Base-by-base conservation (phyloP, 2,797 vertebrate genomes). In the Argya squamiceps region DNA sequence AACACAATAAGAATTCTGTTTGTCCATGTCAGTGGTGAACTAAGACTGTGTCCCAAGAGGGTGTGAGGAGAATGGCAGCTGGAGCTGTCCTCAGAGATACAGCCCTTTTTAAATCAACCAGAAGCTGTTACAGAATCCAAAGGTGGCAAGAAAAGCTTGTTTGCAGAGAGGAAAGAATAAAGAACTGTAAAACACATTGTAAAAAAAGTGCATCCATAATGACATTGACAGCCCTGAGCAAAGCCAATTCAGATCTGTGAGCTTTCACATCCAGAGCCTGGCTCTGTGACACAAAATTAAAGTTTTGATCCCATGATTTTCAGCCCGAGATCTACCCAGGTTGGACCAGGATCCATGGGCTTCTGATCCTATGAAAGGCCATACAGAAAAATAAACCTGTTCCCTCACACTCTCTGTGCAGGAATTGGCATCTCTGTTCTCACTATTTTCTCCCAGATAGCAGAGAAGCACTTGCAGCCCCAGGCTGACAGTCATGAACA, bases 361-460 rank as follows among this genome's bases (percentile, higher is more conserved):
- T 63, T 12, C 49, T 29, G 32, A 22, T 18, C 34, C 41, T 80
- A 1, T 5, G 44, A 63, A 73, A 70, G 15, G 64, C 32, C 36
- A 49, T 2, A 3, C 11, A 81, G 58, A 12, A 46, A 37, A 74
- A 11, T 18, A 49, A 60, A 10, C 8, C 43, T 49, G 13, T 19
- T 81, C 30, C 11, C 58, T 93, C 39, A 12, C 1, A 8, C 27
- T 12, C 4, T 11, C 41, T 69, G 22, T 15, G 46, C 37, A 58
- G 69, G 32, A 63, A 34, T 37, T 56, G 30, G 34, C 23, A 36
- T 29, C 55, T 71, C 64, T 46, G 30, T 4, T 18, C 29, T 12
- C 2, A 1, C 24, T 23, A 0, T 36, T 78, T 53, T 70, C 46
- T 62, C 27, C 4, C 1, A 60, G 62, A 77, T 2, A 15, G 29